phyloP scores from a whole-genome alignment of 2,797 vertebrate genomes.

The Myotis planiceps region DNA sequence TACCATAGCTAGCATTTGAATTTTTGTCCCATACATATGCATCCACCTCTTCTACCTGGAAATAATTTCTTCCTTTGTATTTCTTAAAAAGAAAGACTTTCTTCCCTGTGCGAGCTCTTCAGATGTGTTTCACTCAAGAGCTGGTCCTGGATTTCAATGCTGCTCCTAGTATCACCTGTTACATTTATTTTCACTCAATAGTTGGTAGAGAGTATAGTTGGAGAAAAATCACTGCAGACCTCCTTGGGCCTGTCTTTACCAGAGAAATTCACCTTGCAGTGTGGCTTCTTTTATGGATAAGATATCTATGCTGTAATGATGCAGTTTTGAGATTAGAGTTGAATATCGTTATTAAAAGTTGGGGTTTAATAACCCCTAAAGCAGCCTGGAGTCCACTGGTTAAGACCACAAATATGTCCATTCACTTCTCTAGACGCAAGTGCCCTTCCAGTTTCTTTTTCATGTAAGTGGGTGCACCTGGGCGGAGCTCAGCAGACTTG shows the following conservation, averaged over 20 bases:
- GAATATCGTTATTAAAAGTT: neutral
- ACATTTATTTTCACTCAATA: neutral
- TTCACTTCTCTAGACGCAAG: neutral
- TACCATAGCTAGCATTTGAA: neutral
- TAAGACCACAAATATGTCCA: accelerated
- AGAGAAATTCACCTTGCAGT: neutral
- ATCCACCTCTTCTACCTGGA: neutral
- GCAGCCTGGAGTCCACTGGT: neutral
- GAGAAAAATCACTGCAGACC: neutral
- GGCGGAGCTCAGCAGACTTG: neutral
- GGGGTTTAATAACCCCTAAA: neutral
- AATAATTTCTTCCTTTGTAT: neutral
- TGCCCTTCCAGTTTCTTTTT: neutral
- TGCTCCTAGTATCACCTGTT: neutral
- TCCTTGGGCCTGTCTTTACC: neutral
- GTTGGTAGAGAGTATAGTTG: neutral
- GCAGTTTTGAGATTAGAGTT: neutral
- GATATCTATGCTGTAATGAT: neutral
- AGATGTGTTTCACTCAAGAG: neutral
- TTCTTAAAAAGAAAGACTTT: neutral
- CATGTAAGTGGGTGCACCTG: neutral
- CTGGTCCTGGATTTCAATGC: neutral
- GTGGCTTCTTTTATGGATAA: neutral
- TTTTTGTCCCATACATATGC: too few relatives aligned
- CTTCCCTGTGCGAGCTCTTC: neutral